A percentile compares a stretch with the other conserved stretches of the same genome.
Evolutionary conservation across 2,888 invertebrate genomes (phyloP).

Genomic region (Epinotia bilunana): DNA sequence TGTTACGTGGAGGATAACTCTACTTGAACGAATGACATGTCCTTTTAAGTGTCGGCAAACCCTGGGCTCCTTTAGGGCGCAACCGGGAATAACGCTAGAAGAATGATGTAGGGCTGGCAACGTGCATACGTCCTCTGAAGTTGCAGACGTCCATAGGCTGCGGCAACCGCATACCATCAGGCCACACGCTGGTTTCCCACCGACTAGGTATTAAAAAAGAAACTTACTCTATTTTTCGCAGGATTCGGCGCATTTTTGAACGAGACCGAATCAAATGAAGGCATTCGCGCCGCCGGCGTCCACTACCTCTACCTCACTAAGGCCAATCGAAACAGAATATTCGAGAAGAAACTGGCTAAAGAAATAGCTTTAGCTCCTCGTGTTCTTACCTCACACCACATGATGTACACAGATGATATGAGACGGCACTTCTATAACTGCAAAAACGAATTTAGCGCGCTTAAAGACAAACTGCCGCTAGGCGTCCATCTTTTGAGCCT

Average conservation of each 20-base stretch:
- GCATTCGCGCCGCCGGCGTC: conserved; percentile 60
- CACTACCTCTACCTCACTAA: conserved; percentile 67
- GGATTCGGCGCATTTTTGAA: conserved; percentile 52
- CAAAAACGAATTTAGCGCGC: conserved; percentile 69
- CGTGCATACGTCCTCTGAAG: too few species aligned
- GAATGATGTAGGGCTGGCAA: too few species aligned
- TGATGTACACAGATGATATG: conserved; percentile 43
- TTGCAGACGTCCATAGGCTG: too few species aligned
- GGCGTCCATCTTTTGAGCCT: conserved; percentile 90
- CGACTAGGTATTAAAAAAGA: too few species aligned
- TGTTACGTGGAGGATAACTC: too few species aligned
- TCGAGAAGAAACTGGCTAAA: conserved; percentile 72
- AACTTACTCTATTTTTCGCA: background rate
- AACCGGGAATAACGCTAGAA: too few species aligned
- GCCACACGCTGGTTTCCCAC: too few species aligned
- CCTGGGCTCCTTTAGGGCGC: too few species aligned
- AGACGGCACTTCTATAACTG: conserved; percentile 69
- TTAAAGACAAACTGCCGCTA: conserved; percentile 84
- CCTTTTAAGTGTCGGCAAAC: too few species aligned
- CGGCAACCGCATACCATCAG: too few species aligned
- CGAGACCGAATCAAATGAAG: conserved; percentile 56
- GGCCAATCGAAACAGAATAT: conserved; percentile 62
- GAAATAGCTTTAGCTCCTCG: conserved; percentile 62
- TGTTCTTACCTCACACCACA: conserved; percentile 51
- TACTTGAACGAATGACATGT: too few species aligned